These are phyloP conservation scores for Thunnus thynnus DNA, from an alignment of 2,113 vertebrate species.

Conservation along the genomic window DNA sequence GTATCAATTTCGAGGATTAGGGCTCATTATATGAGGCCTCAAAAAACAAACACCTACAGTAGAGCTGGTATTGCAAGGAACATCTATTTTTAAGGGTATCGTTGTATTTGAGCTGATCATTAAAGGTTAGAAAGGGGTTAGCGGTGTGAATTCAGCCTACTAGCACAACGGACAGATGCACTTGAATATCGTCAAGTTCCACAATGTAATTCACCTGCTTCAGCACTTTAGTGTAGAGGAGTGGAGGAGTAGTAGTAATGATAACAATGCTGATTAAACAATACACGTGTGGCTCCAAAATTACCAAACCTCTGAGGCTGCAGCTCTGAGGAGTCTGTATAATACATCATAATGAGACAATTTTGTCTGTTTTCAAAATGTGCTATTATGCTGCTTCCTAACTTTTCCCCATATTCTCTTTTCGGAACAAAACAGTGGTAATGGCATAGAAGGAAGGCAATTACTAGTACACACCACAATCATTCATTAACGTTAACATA, in stretches of 20 bases:
- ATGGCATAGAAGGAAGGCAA: conserved; percentile 53
- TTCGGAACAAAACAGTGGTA: conserved; percentile 39
- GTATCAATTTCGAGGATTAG: conserved; percentile 57
- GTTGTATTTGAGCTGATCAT: conserved; percentile 45
- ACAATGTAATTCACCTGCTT: conserved; percentile 65
- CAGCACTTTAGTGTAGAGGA: conserved; percentile 69
- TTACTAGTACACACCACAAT: conserved; percentile 40
- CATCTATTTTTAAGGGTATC: conserved; percentile 71
- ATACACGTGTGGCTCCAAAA: conserved; percentile 58
- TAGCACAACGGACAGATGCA: conserved; percentile 56
- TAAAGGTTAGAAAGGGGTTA: conserved; percentile 62
- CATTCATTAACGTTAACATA: conserved; percentile 64
- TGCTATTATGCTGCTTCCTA: conserved; percentile 61
- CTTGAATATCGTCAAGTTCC: conserved; percentile 55
- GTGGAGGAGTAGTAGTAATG: conserved; percentile 58
- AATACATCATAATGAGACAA: conserved; percentile 66
- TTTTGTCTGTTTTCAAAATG: conserved; percentile 62
- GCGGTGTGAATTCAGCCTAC: conserved; percentile 40
- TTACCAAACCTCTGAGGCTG: conserved; percentile 60
- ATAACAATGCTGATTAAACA: conserved; percentile 75
- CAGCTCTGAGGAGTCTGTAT: conserved; percentile 55
- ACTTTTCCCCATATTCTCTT: conserved; percentile 59
- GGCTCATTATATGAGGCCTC: conserved; percentile 66
- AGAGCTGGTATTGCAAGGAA: conserved; percentile 64
- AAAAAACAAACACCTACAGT: conserved; percentile 64